Evolutionary conservation across 2,113 vertebrate genomes (phyloP).

Genomic region (Macroglossus sobrinus): DNA sequence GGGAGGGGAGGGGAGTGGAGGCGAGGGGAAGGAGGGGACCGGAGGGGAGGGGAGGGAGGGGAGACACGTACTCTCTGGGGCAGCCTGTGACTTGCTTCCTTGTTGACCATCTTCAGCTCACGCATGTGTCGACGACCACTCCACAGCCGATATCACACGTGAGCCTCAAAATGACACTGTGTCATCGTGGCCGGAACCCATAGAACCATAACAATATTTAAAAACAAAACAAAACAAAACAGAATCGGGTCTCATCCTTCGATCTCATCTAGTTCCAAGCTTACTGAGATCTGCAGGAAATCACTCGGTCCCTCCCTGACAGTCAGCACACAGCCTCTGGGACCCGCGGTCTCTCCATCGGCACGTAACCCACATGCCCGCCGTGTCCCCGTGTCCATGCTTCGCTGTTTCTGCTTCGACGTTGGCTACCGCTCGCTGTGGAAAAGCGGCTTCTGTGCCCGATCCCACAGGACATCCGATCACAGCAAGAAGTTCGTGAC

Average conservation of each 20-base stretch:
- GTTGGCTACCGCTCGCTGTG: not conserved
- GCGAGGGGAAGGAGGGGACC: rapidly evolving
- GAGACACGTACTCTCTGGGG: not conserved
- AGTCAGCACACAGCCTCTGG: not conserved
- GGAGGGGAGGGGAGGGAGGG: not conserved
- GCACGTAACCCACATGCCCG: not conserved
- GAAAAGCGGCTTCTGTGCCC: not conserved
- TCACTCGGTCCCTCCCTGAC: too few species aligned
- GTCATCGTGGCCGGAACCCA: not conserved
- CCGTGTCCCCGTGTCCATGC: not conserved
- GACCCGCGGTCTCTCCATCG: not conserved
- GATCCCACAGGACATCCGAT: not conserved
- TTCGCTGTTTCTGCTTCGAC: not conserved
- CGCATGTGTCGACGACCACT: too few species aligned
- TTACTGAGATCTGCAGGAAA: not conserved
- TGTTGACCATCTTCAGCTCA: not conserved
- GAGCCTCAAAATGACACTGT: not conserved
- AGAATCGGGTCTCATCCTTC: not conserved
- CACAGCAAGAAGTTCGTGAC: not conserved
- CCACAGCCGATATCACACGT: not conserved
- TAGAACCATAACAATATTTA: not conserved
- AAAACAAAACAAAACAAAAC: not conserved
- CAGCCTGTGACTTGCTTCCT: not conserved
- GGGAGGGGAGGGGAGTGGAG: not conserved
- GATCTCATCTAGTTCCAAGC: not conserved